Conservation (phyloP, 2,113 vertebrate species). For the Gymnorhina tibicen region DNA sequence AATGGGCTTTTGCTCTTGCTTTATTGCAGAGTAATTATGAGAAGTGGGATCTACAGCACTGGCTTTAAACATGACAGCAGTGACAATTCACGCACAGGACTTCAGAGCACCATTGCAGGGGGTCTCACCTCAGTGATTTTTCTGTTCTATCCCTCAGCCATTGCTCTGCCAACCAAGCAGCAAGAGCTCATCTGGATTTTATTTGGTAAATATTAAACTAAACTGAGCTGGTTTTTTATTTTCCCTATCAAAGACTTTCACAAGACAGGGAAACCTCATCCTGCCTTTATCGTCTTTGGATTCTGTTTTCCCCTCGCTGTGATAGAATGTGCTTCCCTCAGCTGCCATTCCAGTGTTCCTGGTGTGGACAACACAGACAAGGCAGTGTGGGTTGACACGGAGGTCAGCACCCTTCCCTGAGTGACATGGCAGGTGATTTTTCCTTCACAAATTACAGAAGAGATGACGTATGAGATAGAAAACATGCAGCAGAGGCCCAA, state of each 20-base stretch:
- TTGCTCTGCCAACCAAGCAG: background rate
- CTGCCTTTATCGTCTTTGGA: background rate
- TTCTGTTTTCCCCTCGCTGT: background rate
- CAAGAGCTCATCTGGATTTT: background rate
- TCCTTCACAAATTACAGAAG: background rate
- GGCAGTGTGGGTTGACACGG: background rate
- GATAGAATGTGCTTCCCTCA: background rate
- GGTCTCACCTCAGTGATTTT: background rate
- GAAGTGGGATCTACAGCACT: background rate
- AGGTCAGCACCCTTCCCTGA: background rate
- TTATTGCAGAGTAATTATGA: slow-evolving; percentile 12
- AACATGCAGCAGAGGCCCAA: background rate
- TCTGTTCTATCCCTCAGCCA: background rate
- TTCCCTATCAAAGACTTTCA: background rate
- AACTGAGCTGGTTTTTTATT: background rate
- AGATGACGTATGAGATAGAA: background rate
- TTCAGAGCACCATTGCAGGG: background rate
- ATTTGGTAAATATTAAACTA: background rate
- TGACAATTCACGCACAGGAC: background rate
- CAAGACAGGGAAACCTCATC: background rate
- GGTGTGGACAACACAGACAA: background rate
- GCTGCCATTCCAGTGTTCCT: background rate
- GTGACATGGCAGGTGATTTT: background rate
- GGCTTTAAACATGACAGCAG: background rate
- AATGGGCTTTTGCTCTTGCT: background rate